Conservation (phyloP, 2,888 invertebrate genomes). For the Cantharis lateralis region DNA sequence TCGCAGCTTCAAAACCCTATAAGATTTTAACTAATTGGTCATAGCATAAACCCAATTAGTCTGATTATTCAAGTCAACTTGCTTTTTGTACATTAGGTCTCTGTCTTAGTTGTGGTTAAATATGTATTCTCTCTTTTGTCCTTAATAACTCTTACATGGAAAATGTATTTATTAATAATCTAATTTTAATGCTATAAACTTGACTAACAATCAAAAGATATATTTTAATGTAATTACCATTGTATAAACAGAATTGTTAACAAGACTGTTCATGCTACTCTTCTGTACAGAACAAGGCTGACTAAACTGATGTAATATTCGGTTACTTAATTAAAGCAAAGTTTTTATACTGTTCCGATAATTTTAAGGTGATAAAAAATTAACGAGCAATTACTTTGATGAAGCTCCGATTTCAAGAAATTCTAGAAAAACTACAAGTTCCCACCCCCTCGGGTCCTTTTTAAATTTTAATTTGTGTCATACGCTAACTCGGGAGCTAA, state of each 20-base stretch:
- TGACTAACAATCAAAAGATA: background rate
- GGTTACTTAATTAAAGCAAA: background rate
- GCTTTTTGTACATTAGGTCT: conserved; percentile 22
- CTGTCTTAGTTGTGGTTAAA: conserved; percentile 24
- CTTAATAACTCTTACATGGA: background rate
- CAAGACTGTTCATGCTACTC: background rate
- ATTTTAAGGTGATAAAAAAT: background rate
- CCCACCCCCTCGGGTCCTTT: too few relatives aligned
- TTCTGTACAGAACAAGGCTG: background rate
- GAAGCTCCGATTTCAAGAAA: background rate
- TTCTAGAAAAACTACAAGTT: too few relatives aligned
- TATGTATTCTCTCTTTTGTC: conserved; percentile 27
- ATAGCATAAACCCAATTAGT: conserved; percentile 46
- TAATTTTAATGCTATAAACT: background rate
- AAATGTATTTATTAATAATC: background rate
- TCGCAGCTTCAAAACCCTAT: conserved; percentile 41
- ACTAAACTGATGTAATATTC: background rate
- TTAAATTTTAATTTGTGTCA: too few relatives aligned
- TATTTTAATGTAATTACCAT: background rate
- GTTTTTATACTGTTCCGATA: background rate
- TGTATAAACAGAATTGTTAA: background rate
- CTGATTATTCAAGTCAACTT: conserved; percentile 39
- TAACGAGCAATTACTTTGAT: background rate
- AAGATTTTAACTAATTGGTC: conserved; percentile 47
- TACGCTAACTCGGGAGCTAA: too few relatives aligned